A percentile compares a stretch with the other conserved stretches of the same genome.
Conservation (phyloP, 2,113 vertebrate genomes). For the Sturnus vulgaris region DNA sequence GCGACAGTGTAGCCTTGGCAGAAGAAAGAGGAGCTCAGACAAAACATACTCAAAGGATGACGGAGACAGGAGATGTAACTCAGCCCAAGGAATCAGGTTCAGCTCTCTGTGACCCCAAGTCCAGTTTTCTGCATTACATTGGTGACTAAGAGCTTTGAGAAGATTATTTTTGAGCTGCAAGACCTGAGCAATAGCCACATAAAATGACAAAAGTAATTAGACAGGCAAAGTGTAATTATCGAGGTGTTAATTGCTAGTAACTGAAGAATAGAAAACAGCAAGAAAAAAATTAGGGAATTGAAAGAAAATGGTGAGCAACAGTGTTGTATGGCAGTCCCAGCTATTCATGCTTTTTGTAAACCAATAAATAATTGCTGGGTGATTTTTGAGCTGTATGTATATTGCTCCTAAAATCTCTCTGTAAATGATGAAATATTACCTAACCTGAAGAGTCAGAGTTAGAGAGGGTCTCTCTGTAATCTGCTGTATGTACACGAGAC, state of each 20-base stretch:
- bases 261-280: neutral
- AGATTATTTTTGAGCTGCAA: neutral
- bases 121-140: neutral
- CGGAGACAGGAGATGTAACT: neutral
- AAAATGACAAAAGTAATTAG: neutral
- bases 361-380: neutral
- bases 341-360: neutral
- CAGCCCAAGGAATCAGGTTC: neutral
- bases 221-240: neutral
- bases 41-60: neutral
- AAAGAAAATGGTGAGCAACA: neutral
- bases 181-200: neutral
- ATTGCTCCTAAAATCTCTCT: neutral
- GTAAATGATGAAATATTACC: neutral
- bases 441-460: neutral
- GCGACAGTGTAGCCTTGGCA: neutral
- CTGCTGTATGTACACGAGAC: neutral
- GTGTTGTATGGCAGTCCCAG: neutral
- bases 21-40: neutral
- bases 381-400: neutral
- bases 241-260: neutral
- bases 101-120: neutral
- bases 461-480: neutral
- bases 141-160: neutral
- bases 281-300: neutral